Percentiles rank a stretch among this genome's conserved stretches.
Evolutionary conservation across 2,888 invertebrate species (phyloP).

Genomic region (Theretra japonica): DNA sequence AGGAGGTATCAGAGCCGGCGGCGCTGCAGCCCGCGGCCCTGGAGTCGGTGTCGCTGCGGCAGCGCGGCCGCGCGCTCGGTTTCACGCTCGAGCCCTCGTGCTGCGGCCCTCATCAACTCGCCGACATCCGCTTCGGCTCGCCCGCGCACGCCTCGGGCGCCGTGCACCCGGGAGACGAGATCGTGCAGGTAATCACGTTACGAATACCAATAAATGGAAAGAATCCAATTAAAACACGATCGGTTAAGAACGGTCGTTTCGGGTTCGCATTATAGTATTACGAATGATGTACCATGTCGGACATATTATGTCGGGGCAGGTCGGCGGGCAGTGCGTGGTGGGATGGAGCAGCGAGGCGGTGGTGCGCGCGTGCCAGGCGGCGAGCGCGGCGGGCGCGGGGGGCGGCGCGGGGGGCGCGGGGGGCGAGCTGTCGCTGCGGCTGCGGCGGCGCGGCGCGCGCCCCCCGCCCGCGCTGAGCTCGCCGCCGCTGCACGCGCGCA

Average conservation of each 20-base stretch:
- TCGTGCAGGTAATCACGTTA: constrained; percentile 89
- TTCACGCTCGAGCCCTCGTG: constrained; percentile 95
- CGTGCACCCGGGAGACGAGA: constrained; percentile 98
- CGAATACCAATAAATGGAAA: too few species aligned
- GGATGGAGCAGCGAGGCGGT: constrained; percentile 68
- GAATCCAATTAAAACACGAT: too few species aligned
- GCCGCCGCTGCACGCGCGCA: constrained; percentile 29
- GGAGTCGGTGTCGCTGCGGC: constrained; percentile 93
- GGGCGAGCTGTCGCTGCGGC: constrained; percentile 60
- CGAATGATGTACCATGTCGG: not conserved
- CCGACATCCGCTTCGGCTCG: constrained; percentile 95
- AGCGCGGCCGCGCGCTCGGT: constrained; percentile 94
- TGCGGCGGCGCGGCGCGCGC: constrained; percentile 55
- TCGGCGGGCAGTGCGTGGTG: constrained; percentile 65
- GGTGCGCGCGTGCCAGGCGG: constrained; percentile 39
- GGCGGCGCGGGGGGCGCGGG: constrained; percentile 56
- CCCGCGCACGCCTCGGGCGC: constrained; percentile 96
- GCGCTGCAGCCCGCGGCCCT: constrained; percentile 96
- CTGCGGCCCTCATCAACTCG: constrained; percentile 90
- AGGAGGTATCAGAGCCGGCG: constrained; percentile 94
- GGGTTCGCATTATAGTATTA: not conserved
- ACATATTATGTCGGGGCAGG: constrained; percentile 45
- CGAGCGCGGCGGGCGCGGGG: constrained; percentile 43
- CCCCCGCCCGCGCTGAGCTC: constrained; percentile 44
- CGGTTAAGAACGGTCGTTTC: too few species aligned